phyloP scores from a whole-genome alignment of 1,140 invertebrate species.

The Pseudomyrmex pallidus region DNA sequence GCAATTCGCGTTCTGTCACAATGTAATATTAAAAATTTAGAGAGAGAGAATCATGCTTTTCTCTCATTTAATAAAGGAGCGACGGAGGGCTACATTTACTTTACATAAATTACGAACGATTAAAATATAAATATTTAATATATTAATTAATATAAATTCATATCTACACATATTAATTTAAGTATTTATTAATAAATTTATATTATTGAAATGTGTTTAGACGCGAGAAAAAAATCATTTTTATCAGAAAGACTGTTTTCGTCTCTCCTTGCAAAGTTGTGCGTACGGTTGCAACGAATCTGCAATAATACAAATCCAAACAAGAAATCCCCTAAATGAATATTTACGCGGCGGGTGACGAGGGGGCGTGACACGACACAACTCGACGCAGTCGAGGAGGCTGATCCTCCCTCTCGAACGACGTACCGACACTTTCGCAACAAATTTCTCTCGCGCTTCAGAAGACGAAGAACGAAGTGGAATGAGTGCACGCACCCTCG shows the following conservation, averaged over 20 bases:
- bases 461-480: conserved; percentile 41
- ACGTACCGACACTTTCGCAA: conserved; percentile 52
- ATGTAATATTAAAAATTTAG: no score
- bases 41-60: no score
- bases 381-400: conserved; percentile 12
- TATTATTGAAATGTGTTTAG: no score
- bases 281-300: neutral
- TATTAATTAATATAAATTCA: no score
- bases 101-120: no score
- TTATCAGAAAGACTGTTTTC: neutral
- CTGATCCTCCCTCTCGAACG: conserved; percentile 37
- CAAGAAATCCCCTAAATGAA: conserved; percentile 41
- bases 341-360: conserved; percentile 40
- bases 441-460: conserved; percentile 52
- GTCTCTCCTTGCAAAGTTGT: neutral
- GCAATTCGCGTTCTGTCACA: neutral
- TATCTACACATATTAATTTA: no score
- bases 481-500: conserved; percentile 26
- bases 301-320: conserved; percentile 26
- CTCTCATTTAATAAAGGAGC: no score
- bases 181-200: no score
- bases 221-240: no score
- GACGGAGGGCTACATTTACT: no score
- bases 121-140: no score
- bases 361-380: conserved; percentile 39